Evolutionary conservation across 2,888 invertebrate genomes (phyloP).

Genomic region (Strigamia maritima): DNA sequence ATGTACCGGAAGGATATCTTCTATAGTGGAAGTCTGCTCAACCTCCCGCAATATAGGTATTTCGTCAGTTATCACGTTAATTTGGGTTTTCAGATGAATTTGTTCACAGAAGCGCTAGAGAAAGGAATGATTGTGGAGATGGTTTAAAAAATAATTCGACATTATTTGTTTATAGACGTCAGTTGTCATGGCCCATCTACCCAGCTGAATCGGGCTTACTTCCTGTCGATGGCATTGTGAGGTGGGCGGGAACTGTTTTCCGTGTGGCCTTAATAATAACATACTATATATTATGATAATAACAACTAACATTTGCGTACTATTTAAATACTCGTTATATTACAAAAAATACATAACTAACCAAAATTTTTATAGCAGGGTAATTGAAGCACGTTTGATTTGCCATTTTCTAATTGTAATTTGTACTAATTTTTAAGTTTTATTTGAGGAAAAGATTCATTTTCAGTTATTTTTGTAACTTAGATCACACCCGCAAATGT

Average conservation of each 20-base stretch:
- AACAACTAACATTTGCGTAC: not conserved
- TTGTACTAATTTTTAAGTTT: not conserved
- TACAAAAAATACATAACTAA: not conserved
- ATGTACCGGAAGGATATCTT: constrained; percentile 84
- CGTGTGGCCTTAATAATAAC: not conserved
- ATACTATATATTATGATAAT: too few relatives aligned
- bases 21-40: constrained; percentile 73
- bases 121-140: not conserved
- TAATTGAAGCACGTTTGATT: not conserved
- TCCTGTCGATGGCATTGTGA: not conserved
- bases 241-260: constrained; percentile 8
- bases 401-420: not conserved
- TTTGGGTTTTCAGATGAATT: not conserved
- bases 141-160: not conserved
- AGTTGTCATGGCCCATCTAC: constrained; percentile 28
- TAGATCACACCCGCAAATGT: constrained; percentile 42
- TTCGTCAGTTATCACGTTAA: not conserved
- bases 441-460: not conserved
- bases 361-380: not conserved
- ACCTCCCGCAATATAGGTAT: constrained; percentile 54
- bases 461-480: constrained; percentile 29
- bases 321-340: not conserved
- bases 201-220: not conserved
- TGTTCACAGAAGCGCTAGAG: not conserved
- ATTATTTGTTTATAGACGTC: constrained; percentile 27